These are phyloP conservation scores for Mantis religiosa DNA, from an alignment of 2,888 invertebrate species.

Conservation along the genomic window DNA sequence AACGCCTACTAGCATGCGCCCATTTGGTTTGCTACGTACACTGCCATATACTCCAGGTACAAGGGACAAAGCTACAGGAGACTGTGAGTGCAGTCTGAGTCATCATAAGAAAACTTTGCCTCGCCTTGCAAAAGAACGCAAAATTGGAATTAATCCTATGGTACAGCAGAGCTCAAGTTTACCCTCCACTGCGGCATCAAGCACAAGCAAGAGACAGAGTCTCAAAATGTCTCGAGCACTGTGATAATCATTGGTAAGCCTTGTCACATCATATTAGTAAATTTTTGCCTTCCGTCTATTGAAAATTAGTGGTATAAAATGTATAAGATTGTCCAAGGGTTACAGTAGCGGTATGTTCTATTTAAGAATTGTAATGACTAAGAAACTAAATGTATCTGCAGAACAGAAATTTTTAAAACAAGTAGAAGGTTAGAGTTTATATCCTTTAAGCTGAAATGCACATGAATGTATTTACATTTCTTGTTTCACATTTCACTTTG, in stretches of 20 bases:
- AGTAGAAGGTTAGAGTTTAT: background rate
- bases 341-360: background rate
- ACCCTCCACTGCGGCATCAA: background rate
- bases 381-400: background rate
- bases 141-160: background rate
- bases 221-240: slow-evolving; percentile 24
- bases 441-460: background rate
- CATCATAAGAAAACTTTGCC: background rate
- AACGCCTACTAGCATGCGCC: slow-evolving; percentile 16
- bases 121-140: background rate
- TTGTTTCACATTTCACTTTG: background rate
- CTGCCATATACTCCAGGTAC: background rate
- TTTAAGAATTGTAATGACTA: background rate
- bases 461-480: background rate
- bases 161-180: background rate
- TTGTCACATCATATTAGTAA: background rate
- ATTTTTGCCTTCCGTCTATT: background rate
- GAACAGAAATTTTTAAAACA: background rate
- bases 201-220: slow-evolving; percentile 22
- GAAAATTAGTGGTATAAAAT: background rate
- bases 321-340: background rate
- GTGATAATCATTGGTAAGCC: slow-evolving; percentile 19
- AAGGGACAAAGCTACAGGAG: background rate
- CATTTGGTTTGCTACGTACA: slow-evolving; percentile 21
- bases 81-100: background rate